These are phyloP conservation scores for Laticauda colubrina DNA, from an alignment of 2,113 vertebrate species.

Conservation along the genomic window DNA sequence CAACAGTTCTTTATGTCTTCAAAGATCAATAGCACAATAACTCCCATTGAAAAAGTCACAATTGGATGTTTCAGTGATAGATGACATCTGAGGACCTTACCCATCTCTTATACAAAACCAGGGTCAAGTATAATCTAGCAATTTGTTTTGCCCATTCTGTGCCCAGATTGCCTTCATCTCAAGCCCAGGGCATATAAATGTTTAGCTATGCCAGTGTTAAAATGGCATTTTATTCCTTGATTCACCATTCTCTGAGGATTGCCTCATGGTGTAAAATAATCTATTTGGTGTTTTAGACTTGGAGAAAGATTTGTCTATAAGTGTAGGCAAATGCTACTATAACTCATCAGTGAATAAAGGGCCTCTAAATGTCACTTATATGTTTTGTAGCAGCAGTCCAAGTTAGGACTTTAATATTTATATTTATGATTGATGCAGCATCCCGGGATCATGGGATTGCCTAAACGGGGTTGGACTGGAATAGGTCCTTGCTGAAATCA, in stretches of 20 bases:
- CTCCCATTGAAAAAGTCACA: conserved; percentile 17
- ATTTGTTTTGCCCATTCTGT: not conserved
- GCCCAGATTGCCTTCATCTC: not conserved
- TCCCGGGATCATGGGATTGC: too few species aligned
- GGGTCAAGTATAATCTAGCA: not conserved
- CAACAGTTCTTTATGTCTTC: not conserved
- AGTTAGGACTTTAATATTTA: not conserved
- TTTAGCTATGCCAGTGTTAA: not conserved
- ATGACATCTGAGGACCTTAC: not conserved
- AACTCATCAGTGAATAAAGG: not conserved
- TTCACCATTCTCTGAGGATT: not conserved
- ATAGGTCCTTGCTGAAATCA: not conserved
- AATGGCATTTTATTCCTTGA: not conserved
- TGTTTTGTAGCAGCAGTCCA: not conserved
- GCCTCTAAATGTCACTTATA: not conserved
- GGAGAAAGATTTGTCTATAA: not conserved
- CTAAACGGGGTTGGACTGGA: not conserved
- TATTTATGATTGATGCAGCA: too few species aligned
- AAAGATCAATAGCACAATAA: conserved; percentile 16
- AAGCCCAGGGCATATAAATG: not conserved
- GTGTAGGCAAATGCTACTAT: not conserved
- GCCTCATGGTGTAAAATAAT: not conserved
- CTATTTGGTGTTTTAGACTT: not conserved
- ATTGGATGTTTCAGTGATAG: not conserved
- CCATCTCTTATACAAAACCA: not conserved